phyloP scores from a whole-genome alignment of 2,113 vertebrate species.

The Malurus cyaneus region DNA sequence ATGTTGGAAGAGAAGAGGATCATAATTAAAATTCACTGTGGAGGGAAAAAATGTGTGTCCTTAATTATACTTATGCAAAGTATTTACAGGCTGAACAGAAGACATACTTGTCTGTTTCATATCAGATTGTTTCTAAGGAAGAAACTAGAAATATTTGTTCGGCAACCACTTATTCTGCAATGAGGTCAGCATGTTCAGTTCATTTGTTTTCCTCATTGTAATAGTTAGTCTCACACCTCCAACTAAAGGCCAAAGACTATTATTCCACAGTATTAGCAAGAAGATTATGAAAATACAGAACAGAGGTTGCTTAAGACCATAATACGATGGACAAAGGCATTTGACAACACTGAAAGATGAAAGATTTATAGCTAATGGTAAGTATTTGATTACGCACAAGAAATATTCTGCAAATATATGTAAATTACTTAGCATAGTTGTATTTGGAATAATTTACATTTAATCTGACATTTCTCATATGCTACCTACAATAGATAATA shows the following conservation, averaged over 20 bases:
- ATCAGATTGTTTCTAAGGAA: slow-evolving; percentile 56
- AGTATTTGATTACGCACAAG: neutral
- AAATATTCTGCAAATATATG: slow-evolving; percentile 11
- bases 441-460: neutral
- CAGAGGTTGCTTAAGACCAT: slow-evolving; percentile 52
- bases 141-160: slow-evolving; percentile 58
- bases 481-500: neutral
- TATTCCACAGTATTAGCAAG: slow-evolving; percentile 42
- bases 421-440: slow-evolving; percentile 27
- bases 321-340: slow-evolving; percentile 29
- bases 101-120: slow-evolving; percentile 35
- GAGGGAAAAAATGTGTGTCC: neutral
- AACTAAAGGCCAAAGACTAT: slow-evolving; percentile 19
- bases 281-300: slow-evolving; percentile 43
- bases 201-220: slow-evolving; percentile 50
- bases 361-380: slow-evolving; percentile 25
- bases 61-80: slow-evolving; percentile 38
- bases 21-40: neutral
- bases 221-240: slow-evolving; percentile 34
- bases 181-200: slow-evolving; percentile 45
- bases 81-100: slow-evolving; percentile 50
- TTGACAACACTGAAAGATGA: slow-evolving; percentile 42
- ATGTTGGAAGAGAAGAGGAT: neutral
- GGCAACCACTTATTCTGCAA: slow-evolving; percentile 64
- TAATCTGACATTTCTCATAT: neutral